A percentile compares a stretch with the other conserved stretches of the same genome.
Evolutionary conservation across 2,888 invertebrate genomes (phyloP).

Genomic region (Melieria crassipennis): DNA sequence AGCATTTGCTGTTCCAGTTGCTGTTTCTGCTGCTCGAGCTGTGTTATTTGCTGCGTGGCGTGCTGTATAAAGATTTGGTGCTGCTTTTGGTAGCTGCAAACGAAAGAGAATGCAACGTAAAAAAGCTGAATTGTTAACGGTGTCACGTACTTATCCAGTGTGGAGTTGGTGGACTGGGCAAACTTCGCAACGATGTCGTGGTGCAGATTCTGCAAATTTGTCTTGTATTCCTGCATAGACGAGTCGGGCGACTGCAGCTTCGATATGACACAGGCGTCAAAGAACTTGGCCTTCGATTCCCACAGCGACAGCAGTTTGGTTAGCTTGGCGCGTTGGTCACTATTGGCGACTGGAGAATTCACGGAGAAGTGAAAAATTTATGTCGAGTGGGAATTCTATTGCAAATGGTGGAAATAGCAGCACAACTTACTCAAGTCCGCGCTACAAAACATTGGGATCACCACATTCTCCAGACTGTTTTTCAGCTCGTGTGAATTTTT

Average conservation of each 20-base stretch:
- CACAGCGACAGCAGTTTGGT: conserved; percentile 93
- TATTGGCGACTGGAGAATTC: conserved; percentile 74
- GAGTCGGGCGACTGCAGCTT: conserved; percentile 87
- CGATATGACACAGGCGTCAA: conserved; percentile 82
- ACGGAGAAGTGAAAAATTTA: neutral
- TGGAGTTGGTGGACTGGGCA: conserved; percentile 81
- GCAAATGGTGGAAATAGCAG: too few relatives aligned
- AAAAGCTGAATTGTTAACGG: neutral
- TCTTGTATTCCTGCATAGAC: conserved; percentile 91
- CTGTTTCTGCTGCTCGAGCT: conserved; percentile 81
- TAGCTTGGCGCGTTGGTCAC: conserved; percentile 90
- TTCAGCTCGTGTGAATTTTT: conserved; percentile 95
- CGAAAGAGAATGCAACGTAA: too few relatives aligned
- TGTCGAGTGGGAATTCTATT: neutral
- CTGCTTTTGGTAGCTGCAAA: conserved; percentile 83
- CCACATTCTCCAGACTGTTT: conserved; percentile 92
- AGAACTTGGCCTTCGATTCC: conserved; percentile 95
- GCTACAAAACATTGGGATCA: conserved; percentile 98
- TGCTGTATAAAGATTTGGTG: conserved; percentile 96
- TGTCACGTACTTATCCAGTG: conserved; percentile 75
- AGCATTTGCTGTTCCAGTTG: conserved; percentile 66
- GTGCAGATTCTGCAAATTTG: conserved; percentile 83
- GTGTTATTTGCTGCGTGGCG: conserved; percentile 88
- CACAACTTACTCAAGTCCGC: conserved; percentile 77
- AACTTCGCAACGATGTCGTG: conserved; percentile 80